Evolutionary conservation across 1,140 invertebrate species (phyloP).

Genomic region (Spodoptera litura): DNA sequence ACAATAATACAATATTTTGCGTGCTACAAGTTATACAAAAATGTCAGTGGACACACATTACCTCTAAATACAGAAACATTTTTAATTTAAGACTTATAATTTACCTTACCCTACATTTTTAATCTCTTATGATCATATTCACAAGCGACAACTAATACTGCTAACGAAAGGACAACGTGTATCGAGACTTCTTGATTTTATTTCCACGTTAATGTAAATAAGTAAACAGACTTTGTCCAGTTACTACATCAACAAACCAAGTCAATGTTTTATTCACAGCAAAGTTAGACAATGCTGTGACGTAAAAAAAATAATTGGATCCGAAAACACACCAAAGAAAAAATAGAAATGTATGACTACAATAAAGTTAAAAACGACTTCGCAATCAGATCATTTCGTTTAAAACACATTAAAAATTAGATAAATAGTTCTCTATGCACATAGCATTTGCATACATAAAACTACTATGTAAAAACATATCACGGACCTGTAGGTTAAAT

Average conservation of each 20-base stretch:
- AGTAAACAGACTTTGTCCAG: conserved; percentile 36
- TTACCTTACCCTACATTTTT: conserved; percentile 36
- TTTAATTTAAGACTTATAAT: conserved; percentile 23
- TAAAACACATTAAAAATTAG: conserved; percentile 61
- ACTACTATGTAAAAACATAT: conserved; percentile 60
- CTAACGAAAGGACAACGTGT: conserved; percentile 36
- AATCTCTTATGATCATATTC: conserved; percentile 40
- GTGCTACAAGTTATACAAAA: conserved; percentile 19
- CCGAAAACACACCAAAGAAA: conserved; percentile 63
- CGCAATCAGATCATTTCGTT: conserved; percentile 56
- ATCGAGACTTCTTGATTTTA: background rate
- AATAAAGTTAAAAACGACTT: conserved; percentile 49
- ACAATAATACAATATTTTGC: conserved; percentile 1
- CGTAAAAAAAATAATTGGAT: conserved; percentile 12
- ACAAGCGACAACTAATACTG: conserved; percentile 48
- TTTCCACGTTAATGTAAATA: conserved; percentile 25
- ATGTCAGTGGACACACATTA: conserved; percentile 19
- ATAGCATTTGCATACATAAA: conserved; percentile 57
- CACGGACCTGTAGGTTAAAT: conserved; percentile 67
- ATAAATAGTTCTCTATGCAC: conserved; percentile 67
- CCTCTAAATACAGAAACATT: conserved; percentile 25
- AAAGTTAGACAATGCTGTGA: conserved; percentile 30
- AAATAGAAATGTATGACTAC: conserved; percentile 60
- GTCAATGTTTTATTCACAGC: conserved; percentile 1
- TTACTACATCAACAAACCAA: conserved; percentile 29